phyloP scores from a whole-genome alignment of 1,140 invertebrate genomes.

The Palaemon carinicauda region DNA sequence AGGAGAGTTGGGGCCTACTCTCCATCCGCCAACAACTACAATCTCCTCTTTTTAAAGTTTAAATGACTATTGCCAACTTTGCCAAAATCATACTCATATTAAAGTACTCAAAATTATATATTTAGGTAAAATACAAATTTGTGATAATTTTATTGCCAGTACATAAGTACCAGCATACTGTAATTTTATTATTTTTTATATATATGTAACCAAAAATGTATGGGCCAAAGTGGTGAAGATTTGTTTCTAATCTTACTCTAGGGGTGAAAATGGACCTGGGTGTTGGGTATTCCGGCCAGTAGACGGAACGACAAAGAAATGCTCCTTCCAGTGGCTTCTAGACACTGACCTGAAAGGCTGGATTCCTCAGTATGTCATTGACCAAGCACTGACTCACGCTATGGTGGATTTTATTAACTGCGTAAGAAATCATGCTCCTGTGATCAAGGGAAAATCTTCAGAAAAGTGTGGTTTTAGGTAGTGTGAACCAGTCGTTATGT shows the following conservation, averaged over 20 bases:
- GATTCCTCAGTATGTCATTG: slow-evolving; percentile 52
- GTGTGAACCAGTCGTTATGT: not conserved
- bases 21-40: too few species aligned
- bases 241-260: slow-evolving; percentile 51
- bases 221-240: too few species aligned
- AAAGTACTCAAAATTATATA: too few species aligned
- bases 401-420: slow-evolving; percentile 56
- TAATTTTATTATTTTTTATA: too few species aligned
- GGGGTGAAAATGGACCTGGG: slow-evolving; percentile 66
- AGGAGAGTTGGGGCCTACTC: too few species aligned
- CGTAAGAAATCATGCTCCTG: slow-evolving; percentile 10
- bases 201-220: too few species aligned
- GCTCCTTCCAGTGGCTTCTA: slow-evolving; percentile 64
- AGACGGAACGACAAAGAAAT: slow-evolving; percentile 61
- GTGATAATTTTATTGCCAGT: too few species aligned
- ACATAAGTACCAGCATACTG: too few species aligned
- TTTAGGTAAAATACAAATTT: too few species aligned
- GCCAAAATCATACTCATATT: too few species aligned
- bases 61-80: too few species aligned
- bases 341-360: slow-evolving; percentile 65
- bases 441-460: not conserved
- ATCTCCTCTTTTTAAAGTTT: too few species aligned
- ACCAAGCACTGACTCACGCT: slow-evolving; percentile 47
- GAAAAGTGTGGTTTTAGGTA: slow-evolving; percentile 10
- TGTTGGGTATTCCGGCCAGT: slow-evolving; percentile 63